phyloP scores from a whole-genome alignment of 2,113 vertebrate genomes.

The Lophius piscatorius region DNA sequence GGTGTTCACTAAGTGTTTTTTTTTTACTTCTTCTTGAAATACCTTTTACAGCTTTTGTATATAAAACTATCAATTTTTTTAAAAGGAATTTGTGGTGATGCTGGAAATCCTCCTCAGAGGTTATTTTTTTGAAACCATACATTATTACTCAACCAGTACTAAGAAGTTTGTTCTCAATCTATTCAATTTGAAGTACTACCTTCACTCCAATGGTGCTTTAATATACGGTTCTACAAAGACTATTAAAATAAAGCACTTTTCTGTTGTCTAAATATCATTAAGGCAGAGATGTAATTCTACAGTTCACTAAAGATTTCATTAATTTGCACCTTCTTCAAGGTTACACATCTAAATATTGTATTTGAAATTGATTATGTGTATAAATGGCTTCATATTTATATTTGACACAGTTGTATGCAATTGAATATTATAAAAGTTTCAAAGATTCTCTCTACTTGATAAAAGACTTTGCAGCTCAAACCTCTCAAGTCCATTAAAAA shows the following conservation, averaged over 20 bases:
- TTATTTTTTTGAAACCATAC: neutral
- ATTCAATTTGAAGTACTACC: constrained; percentile 41
- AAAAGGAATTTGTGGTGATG: constrained; percentile 3
- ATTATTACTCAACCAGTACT: constrained; percentile 1
- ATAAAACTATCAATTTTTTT: constrained; percentile 48
- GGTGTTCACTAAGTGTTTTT: constrained; percentile 26
- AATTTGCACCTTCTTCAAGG: constrained; percentile 7
- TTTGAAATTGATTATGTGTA: constrained; percentile 38
- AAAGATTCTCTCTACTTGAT: constrained; percentile 4
- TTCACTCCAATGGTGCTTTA: constrained; percentile 41
- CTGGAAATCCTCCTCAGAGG: too few species aligned
- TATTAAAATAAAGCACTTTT: constrained; percentile 17
- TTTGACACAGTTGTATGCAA: constrained; percentile 40
- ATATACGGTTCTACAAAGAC: neutral
- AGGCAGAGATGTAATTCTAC: constrained; percentile 4
- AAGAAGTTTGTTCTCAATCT: constrained; percentile 30
- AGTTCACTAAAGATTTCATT: neutral
- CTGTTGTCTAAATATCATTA: constrained; percentile 8
- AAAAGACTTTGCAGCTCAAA: neutral
- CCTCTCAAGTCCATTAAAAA: constrained; percentile 4
- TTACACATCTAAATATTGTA: constrained; percentile 8
- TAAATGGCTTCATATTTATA: constrained; percentile 70
- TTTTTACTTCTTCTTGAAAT: constrained; percentile 17
- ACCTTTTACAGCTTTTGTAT: constrained; percentile 40
- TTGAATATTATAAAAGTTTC: constrained; percentile 23